Base-by-base conservation (phyloP, 2,888 invertebrate genomes). In the Aquatica leii region DNA sequence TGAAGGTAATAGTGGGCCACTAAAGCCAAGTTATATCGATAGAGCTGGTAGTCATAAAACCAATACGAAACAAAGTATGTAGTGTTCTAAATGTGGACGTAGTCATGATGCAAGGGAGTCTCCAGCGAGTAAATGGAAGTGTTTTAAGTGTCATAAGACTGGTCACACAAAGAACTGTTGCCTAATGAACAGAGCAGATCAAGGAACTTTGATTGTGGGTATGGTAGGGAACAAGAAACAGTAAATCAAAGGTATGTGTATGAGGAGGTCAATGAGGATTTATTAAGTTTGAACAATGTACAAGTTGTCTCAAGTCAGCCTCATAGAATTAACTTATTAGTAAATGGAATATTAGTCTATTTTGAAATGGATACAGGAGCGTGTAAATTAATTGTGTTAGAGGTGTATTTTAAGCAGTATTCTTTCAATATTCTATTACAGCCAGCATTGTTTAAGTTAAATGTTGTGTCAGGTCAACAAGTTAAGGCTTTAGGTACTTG, bases 281-380 rank as follows among this genome's bases (percentile, higher is more conserved):
- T 40, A 14, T 40, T 40, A 8, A 40, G 40, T n/a, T n/a, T n/a
- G n/a, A n/a, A n/a, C n/a, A n/a, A n/a, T n/a, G n/a, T n/a, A n/a
- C n/a, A n/a, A n/a, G n/a, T n/a, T 40, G 12, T 40, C 12, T 8
- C 6, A 8, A 40, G 40, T n/a, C n/a, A 40, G n/a, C 12, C 40
- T 4, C 8, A 40, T 40, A 8, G 40, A 8, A 40, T 40, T n/a
- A 40, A n/a, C 40, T 4, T 40, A 40, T 8, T 8, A 40, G 40
- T 40, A 37, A 41, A 57, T 17, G 18, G 17, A 6, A 24, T 52
- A 53, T 21, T 46, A 56, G 43, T 78, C 86, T 84, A 46, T 84
- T 84, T 73, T 88, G 87, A 0, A 86, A 84, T 0, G 85, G 85
- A 74, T 86, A 87, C 77, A 12, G 65, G 65, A 21, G 65, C 62